Evolutionary conservation across 2,113 vertebrate species (phyloP).

Genomic region (Lagenorhynchus albirostris): DNA sequence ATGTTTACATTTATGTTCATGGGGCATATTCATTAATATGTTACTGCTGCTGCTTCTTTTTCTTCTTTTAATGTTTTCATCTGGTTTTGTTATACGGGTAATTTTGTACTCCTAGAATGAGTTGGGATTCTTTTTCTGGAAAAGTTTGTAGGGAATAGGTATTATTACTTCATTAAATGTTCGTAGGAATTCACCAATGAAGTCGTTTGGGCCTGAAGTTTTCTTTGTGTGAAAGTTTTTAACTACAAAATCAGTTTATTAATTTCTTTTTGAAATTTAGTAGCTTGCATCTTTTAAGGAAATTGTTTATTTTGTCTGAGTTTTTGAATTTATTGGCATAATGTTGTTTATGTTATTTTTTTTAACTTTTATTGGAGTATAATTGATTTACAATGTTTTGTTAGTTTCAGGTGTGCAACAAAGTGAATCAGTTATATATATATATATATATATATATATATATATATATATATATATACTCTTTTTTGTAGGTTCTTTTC

Average conservation of each 20-base stretch:
- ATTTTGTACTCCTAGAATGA: neutral
- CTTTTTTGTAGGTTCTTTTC: no score
- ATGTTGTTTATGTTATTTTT: neutral
- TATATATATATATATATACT: no score
- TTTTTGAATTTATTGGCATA: neutral
- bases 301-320: neutral
- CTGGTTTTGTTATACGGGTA: neutral
- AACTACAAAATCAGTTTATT: neutral
- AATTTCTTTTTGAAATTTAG: neutral
- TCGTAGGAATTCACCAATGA: neutral
- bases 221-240: neutral
- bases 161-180: neutral
- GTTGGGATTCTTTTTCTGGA: neutral
- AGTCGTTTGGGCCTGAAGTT: neutral
- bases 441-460: no score
- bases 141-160: neutral
- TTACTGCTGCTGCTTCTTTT: neutral
- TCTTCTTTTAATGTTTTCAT: neutral
- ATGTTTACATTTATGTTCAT: neutral
- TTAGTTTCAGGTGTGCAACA: no score
- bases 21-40: neutral
- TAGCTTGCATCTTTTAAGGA: neutral
- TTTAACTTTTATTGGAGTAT: neutral
- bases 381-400: no score
- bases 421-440: no score